Conservation (phyloP, 2,797 vertebrate species). For the Staurois parvus region DNA sequence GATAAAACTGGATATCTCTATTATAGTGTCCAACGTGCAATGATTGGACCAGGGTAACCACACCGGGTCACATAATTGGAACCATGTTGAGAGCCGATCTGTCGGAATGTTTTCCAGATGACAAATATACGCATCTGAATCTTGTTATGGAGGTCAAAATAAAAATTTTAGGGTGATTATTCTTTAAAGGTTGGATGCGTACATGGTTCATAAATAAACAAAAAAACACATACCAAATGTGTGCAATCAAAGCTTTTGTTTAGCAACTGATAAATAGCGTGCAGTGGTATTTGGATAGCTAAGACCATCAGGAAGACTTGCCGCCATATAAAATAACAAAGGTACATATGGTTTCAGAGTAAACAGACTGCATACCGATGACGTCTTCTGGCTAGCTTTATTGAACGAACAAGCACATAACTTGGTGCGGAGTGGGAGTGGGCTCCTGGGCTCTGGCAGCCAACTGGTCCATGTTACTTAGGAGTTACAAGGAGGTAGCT, state of each 20-base stretch:
- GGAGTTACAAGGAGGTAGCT: no score
- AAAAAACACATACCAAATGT: not conserved
- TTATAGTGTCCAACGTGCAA: constrained; percentile 5
- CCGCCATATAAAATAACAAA: no score
- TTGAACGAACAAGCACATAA: no score
- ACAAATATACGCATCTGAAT: constrained; percentile 15
- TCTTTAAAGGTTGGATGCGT: not conserved
- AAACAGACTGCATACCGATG: no score
- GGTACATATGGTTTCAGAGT: no score
- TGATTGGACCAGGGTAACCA: not conserved
- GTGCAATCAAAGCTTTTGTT: constrained; percentile 8
- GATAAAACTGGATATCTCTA: constrained; percentile 2
- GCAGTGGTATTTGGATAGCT: no score
- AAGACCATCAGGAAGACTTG: no score
- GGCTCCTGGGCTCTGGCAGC: no score
- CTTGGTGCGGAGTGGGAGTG: no score
- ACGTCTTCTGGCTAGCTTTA: no score
- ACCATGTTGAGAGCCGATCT: not conserved
- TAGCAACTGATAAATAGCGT: no score
- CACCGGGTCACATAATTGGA: constrained; percentile 9
- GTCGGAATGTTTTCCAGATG: constrained; percentile 42
- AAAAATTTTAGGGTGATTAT: constrained; percentile 13
- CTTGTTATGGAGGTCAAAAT: constrained; percentile 8
- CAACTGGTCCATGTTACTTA: no score
- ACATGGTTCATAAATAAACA: not conserved